A percentile compares a stretch with the other conserved stretches of the same genome.
Conservation (phyloP, 2,113 vertebrate species). For the Eidolon helvum region DNA sequence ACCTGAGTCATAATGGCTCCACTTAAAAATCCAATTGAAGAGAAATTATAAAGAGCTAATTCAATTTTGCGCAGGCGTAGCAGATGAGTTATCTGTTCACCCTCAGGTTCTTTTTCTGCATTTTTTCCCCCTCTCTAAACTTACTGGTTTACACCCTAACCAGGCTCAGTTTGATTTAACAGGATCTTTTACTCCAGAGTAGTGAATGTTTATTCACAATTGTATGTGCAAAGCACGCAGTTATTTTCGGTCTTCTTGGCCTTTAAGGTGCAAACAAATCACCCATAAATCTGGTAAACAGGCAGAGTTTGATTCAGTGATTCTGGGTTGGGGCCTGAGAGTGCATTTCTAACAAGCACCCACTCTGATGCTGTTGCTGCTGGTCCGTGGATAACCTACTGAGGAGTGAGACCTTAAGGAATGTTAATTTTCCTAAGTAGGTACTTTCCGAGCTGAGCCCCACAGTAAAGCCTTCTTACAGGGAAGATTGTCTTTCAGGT, state of each 20-base stretch:
- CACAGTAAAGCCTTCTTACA: not conserved
- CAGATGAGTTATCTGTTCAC: constrained; percentile 12
- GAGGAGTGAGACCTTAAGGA: not conserved
- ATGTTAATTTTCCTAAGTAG: not conserved
- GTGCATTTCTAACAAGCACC: not conserved
- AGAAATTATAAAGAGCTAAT: constrained; percentile 43
- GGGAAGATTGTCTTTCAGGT: not conserved
- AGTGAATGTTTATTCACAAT: constrained; percentile 20
- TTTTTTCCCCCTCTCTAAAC: not conserved
- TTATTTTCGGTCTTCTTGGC: not conserved
- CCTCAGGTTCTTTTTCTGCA: not conserved
- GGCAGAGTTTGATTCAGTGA: not conserved
- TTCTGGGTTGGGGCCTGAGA: not conserved
- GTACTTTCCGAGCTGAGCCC: not conserved
- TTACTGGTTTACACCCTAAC: not conserved
- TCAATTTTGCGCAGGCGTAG: not conserved
- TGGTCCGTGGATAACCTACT: not conserved
- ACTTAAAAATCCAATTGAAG: constrained; percentile 42
- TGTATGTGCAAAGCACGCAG: not conserved
- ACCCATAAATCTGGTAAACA: not conserved
- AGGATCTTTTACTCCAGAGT: not conserved
- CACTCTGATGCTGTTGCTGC: not conserved
- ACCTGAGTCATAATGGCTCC: not conserved
- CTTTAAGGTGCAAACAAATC: not conserved
- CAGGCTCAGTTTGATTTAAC: not conserved